Conservation (phyloP, 2,797 vertebrate genomes). For the Diplodus sargus region DNA sequence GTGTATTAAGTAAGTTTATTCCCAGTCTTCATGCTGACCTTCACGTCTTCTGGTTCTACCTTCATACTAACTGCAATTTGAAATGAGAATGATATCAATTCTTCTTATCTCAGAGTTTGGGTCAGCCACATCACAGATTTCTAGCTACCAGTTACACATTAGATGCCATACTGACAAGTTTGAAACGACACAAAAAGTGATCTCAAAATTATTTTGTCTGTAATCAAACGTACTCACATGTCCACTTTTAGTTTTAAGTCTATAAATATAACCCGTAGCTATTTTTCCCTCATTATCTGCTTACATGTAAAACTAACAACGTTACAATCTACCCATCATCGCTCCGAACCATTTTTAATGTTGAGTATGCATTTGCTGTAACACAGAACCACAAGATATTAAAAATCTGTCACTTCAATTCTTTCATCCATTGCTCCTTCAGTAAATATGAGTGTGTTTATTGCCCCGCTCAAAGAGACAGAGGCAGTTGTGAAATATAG, state of each 20-base stretch:
- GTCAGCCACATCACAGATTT: neutral
- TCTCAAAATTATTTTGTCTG: neutral
- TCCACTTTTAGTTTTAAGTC: neutral
- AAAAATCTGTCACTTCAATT: conserved; percentile 34
- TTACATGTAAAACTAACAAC: neutral
- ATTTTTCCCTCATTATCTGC: neutral
- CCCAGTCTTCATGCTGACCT: neutral
- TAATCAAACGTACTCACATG: neutral
- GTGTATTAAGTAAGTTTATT: neutral
- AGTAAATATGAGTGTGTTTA: conserved; percentile 44
- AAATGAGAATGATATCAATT: neutral
- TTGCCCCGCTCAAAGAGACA: conserved; percentile 31
- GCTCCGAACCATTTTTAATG: conserved; percentile 27
- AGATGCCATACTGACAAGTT: neutral
- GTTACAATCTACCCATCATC: neutral
- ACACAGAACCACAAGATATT: conserved; percentile 50
- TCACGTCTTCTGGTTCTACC: neutral
- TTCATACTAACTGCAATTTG: neutral
- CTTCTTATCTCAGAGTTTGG: neutral
- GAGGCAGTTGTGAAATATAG: conserved; percentile 58
- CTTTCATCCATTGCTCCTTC: conserved; percentile 27
- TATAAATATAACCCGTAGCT: neutral
- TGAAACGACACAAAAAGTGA: neutral
- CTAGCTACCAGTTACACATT: neutral
- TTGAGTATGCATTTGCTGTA: conserved; percentile 24